Percentiles rank a stretch among this genome's conserved stretches.
phyloP scores from a whole-genome alignment of 2,888 invertebrate species.

The Lithophane ornitopus region DNA sequence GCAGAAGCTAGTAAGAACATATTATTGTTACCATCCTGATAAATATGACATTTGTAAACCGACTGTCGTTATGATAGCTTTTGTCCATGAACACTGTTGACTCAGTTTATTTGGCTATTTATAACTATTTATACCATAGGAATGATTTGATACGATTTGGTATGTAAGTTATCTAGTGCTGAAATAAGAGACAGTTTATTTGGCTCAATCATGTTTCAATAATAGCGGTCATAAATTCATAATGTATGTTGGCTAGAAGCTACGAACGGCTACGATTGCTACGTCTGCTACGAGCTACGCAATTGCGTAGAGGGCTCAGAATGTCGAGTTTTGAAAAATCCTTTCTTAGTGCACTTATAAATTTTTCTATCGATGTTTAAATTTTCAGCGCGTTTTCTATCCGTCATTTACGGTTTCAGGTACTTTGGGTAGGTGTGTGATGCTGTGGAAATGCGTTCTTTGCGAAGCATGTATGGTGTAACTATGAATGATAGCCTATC shows the following conservation, averaged over 20 bases:
- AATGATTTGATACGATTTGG: too few relatives aligned
- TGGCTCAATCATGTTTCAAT: not conserved
- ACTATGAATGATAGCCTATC: too few relatives aligned
- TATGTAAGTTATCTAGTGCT: too few relatives aligned
- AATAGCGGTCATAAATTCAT: not conserved
- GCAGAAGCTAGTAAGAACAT: too few relatives aligned
- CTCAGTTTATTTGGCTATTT: not conserved
- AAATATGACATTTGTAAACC: not conserved
- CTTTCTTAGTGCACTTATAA: not conserved
- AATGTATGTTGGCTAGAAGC: conserved; percentile 7
- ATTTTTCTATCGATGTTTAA: too few relatives aligned
- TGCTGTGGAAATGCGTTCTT: too few relatives aligned
- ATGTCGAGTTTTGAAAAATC: not conserved
- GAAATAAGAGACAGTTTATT: too few relatives aligned
- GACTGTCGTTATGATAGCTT: not conserved
- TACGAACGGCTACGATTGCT: conserved; percentile 15
- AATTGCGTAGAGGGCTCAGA: conserved; percentile 25
- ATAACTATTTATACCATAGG: too few relatives aligned
- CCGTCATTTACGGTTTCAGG: too few relatives aligned
- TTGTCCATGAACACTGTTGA: not conserved
- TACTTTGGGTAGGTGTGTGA: too few relatives aligned
- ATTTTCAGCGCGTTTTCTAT: too few relatives aligned
- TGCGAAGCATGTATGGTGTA: too few relatives aligned
- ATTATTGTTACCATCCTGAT: not conserved
- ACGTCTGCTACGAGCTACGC: conserved; percentile 48